Conservation (phyloP, 2,113 vertebrate species). For the Microtus ochrogaster region DNA sequence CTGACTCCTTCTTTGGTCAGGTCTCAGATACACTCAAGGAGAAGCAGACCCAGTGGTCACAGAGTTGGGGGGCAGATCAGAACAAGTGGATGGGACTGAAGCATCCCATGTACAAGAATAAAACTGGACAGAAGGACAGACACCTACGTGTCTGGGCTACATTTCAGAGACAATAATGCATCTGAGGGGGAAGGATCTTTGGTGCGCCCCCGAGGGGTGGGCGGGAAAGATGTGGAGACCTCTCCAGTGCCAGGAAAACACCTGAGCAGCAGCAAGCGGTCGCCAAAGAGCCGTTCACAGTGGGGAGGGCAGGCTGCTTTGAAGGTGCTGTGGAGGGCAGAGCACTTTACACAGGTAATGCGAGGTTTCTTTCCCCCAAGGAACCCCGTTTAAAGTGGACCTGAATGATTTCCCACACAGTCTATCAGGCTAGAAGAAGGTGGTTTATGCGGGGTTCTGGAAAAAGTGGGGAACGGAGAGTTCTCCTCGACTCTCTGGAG, state of each 20-base stretch:
- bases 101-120: not conserved
- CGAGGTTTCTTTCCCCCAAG: not conserved
- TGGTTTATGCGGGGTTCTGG: not conserved
- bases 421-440: not conserved
- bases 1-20: not conserved
- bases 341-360: not conserved
- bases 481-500: not conserved
- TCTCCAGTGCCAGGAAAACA: not conserved
- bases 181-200: not conserved
- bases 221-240: not conserved
- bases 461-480: not conserved
- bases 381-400: not conserved
- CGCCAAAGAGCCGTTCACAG: not conserved
- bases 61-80: not conserved
- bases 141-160: not conserved
- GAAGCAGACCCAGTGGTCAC: not conserved
- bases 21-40: not conserved
- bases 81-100: not conserved
- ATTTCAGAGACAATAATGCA: not conserved
- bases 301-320: not conserved
- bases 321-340: too few species aligned
- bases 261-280: not conserved
- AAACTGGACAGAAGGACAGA: not conserved
- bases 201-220: not conserved
- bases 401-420: not conserved